Evolutionary conservation across 2,888 invertebrate species (phyloP), one percentile per base, ranked within the genome.

Genomic region (Congeria kusceri): DNA sequence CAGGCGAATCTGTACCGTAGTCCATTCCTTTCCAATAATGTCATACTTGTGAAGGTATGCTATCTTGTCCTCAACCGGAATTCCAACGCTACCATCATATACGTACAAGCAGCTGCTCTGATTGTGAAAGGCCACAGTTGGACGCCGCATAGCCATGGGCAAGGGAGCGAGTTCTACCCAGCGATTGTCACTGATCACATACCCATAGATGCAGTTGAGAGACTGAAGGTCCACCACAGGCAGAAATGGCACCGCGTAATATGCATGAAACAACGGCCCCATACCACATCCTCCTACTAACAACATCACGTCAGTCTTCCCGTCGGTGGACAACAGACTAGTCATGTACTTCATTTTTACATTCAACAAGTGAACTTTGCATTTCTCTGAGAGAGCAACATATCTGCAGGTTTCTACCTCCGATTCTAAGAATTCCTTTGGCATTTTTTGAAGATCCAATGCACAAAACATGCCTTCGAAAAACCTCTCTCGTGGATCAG

Each of bases 161-260:
- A 90, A 74, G 49, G 89, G 85, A 39, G 88, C 86, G 49, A 90
- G 75, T 80, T 88, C 83, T 23, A 86, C 84, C 89, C 89, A 90
- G 23, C 88, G 73, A 44, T 88, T 79, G 63, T 90, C 89, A 18
- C 72, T 70, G 11, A 87, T 66, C 9, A 90, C 77, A 68, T 89
- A 90, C 5, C 87, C 88, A 62, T 83, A 86, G 20, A 88, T 68
- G 65, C 83, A 83, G 61, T 85, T 86, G 3, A 86, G 79, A 13
- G 86, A 78, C 46, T 86, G 78, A 15, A 84, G 77, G 53, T 86
- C 84, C 3, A 85, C 83, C 15, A 83, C 70, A 15, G 86, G 87
- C 5, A 88, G 83, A 32, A 77, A 76, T 58, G 77, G 83, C 27
- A 80, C 61, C 27, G 78, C 75, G 44, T 87, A 80, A 29, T 87